Evolutionary conservation across 2,113 vertebrate species (phyloP), one percentile per base, ranked within the genome.

Genomic region (Cepphus grylle): DNA sequence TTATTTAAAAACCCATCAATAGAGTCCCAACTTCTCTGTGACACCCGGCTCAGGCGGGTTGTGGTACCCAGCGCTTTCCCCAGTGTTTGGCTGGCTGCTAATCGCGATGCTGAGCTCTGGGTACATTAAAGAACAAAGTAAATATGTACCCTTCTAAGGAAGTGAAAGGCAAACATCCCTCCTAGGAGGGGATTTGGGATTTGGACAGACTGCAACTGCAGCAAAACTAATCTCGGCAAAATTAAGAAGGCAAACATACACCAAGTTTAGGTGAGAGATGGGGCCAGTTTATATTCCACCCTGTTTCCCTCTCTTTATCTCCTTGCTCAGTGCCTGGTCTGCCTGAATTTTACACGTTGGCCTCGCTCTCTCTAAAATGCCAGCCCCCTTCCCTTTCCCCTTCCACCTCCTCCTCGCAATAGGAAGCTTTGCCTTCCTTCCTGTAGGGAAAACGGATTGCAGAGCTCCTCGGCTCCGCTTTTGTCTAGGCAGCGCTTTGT

Each of bases 391-490:
- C 77, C 38, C 53, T 92, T 82, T 91, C 88, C 86, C 87, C 63
- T 78, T n/a, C 88, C 71, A 73, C 71, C 92, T 66, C 92, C 90
- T 94, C 78, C 88, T 89, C 15, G 56, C 91, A 19, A 4, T 65
- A 43, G 96, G 92, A 81, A 92, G 88, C 55, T 88, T 86, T 88
- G 89, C 76, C 42, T 95, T 95, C 94, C 90, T 95, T 93, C 90
- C 94, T 88, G 88, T 29, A 73, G 89, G 85, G 89, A 73, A 67
- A 83, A 93, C 12, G 71, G 62, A 25, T 50, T 61, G 81, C 77
- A 53, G 88, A 71, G 69, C 19, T 91, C 63, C 67, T 61, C 1
- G 0, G 61, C 81, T 87, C 73, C 34, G 91, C 90, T 91, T 90
- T 95, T 89, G 87, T 93, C 62, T 82, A 4, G 30, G 53, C 43